phyloP scores from a whole-genome alignment of 2,113 vertebrate species.

The Notothenia rossii region DNA sequence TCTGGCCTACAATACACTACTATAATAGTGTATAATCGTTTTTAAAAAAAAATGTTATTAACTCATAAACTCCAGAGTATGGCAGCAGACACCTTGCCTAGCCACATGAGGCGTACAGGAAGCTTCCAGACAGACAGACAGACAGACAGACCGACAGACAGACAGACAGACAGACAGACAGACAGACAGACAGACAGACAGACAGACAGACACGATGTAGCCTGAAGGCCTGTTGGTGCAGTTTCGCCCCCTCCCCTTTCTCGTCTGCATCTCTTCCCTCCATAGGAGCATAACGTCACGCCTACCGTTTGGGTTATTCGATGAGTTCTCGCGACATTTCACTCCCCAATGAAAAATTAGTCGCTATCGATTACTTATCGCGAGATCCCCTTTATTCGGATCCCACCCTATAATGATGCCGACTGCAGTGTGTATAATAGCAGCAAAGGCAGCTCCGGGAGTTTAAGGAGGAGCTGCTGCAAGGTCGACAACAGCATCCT shows the following conservation, averaged over 20 bases:
- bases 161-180: too few species aligned
- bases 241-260: conserved; percentile 2
- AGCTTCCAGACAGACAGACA: not conserved
- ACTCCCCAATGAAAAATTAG: not conserved
- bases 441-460: conserved; percentile 58
- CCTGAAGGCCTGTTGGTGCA: conserved; percentile 11
- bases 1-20: not conserved
- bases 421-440: conserved; percentile 82
- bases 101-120: not conserved
- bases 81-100: not conserved
- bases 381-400: conserved; percentile 59
- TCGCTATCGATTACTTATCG: conserved; percentile 69
- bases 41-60: not conserved
- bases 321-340: conserved; percentile 66
- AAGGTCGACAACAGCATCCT: conserved; percentile 83
- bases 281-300: conserved; percentile 28
- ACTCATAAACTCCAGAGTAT: not conserved
- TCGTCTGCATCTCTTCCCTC: not conserved
- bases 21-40: not conserved
- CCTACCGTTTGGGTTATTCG: conserved; percentile 38
- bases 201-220: not conserved
- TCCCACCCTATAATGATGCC: conserved; percentile 76
- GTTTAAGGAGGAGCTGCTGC: conserved; percentile 80
- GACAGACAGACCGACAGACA: too few species aligned
- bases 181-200: too few species aligned